phyloP scores from a whole-genome alignment of 2,113 vertebrate species.

The Passerina amoena region DNA sequence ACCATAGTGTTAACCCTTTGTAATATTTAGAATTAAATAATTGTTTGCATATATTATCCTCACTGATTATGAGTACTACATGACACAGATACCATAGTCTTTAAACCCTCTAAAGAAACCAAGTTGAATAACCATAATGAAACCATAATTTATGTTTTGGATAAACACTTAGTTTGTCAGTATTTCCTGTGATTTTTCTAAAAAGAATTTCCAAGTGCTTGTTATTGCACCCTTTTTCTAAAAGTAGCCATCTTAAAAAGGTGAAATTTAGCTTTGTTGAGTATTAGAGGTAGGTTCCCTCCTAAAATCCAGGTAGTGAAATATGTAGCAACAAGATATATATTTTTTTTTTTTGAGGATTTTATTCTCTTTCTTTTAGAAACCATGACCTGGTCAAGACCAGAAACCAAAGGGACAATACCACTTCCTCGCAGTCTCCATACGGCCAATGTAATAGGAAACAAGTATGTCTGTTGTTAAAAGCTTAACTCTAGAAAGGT shows the following conservation, averaged over 20 bases:
- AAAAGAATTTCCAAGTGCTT: background rate
- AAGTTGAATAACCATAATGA: background rate
- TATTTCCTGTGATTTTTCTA: background rate
- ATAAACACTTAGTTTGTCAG: background rate
- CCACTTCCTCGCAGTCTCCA: conserved; percentile 95
- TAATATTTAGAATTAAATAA: background rate
- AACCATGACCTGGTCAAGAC: conserved; percentile 92
- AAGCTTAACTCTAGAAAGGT: conserved; percentile 74
- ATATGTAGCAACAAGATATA: background rate
- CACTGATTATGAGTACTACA: background rate
- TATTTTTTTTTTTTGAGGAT: background rate
- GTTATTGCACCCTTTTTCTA: background rate
- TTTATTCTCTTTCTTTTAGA: conserved; percentile 76
- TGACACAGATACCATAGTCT: background rate
- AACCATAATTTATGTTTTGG: background rate
- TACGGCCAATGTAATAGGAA: conserved; percentile 92
- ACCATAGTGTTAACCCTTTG: background rate
- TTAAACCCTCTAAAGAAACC: background rate
- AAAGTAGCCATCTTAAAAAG: background rate
- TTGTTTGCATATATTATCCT: background rate
- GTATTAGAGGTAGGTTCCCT: background rate
- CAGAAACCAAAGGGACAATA: conserved; percentile 83
- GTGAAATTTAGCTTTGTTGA: background rate
- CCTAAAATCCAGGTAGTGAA: background rate
- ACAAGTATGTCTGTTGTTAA: conserved; percentile 86